These are phyloP conservation scores for Cremastinae sp. DNA, from an alignment of 2,888 invertebrate genomes.

Conservation along the genomic window DNA sequence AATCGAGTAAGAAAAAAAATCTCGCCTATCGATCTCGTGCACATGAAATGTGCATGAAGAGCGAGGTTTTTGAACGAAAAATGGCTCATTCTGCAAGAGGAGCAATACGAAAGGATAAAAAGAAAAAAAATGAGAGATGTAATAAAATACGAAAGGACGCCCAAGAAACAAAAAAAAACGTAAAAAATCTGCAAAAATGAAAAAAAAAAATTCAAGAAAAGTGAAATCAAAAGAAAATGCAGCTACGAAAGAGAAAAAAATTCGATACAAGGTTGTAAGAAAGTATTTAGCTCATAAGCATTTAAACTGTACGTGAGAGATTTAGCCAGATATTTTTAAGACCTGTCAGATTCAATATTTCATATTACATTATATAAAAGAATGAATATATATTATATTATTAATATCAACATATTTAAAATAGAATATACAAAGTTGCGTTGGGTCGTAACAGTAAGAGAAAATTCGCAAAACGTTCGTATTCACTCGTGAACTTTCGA, in stretches of 20 bases:
- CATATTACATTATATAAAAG: conserved; percentile 72
- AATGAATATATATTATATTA: conserved; percentile 63
- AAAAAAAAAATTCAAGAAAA: conserved; percentile 9
- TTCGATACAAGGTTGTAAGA: conserved; percentile 79
- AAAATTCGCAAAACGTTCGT: not conserved
- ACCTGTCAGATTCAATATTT: conserved; percentile 78
- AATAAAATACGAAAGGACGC: not conserved
- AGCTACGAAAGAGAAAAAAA: conserved; percentile 53
- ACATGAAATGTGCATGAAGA: no score
- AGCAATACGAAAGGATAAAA: not conserved
- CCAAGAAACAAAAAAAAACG: conserved; percentile 14
- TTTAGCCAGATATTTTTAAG: conserved; percentile 78
- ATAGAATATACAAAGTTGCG: conserved; percentile 33
- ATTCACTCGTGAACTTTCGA: conserved; percentile 14
- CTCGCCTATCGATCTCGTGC: not conserved
- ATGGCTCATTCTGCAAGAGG: no score
- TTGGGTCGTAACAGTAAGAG: not conserved
- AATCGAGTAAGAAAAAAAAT: not conserved
- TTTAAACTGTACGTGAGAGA: conserved; percentile 70
- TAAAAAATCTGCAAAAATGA: not conserved
- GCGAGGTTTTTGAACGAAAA: no score
- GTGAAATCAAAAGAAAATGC: not conserved
- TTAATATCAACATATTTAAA: conserved; percentile 51
- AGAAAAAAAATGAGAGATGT: conserved; percentile 6
- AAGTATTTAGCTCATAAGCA: conserved; percentile 77